Evolutionary conservation across 2,797 vertebrate species (phyloP).

Genomic region (Lindbergichthys nudifrons): DNA sequence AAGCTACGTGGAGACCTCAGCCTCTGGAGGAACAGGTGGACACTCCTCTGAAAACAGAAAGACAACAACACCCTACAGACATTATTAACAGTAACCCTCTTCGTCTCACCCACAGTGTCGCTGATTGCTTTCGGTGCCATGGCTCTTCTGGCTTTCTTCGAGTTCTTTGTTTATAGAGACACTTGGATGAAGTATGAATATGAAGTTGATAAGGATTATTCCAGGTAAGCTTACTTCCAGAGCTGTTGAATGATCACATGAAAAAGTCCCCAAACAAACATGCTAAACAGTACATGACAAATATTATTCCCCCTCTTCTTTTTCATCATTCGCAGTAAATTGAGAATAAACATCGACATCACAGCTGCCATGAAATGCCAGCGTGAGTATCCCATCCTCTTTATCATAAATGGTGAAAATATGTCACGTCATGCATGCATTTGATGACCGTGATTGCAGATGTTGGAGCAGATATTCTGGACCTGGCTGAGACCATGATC

Average conservation of each 20-base stretch:
- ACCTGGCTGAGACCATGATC: constrained; percentile 98
- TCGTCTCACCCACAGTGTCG: constrained; percentile 85
- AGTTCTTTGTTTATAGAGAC: constrained; percentile 95
- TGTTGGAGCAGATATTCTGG: constrained; percentile 96
- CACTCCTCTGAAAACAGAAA: not conserved
- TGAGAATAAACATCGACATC: constrained; percentile 96
- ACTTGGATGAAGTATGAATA: constrained; percentile 99
- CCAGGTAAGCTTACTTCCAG: constrained; percentile 83
- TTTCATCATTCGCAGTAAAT: constrained; percentile 87
- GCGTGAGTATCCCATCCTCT: constrained; percentile 87
- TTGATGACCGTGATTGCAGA: constrained; percentile 77
- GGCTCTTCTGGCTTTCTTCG: constrained; percentile 92
- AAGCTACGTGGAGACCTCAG: constrained; percentile 95
- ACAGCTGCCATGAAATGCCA: constrained; percentile 99
- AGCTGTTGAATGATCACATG: not conserved
- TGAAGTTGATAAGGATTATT: constrained; percentile 97
- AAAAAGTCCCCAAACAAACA: not conserved
- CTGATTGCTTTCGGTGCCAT: constrained; percentile 92
- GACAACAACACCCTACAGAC: not conserved
- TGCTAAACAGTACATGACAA: not conserved
- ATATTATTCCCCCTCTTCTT: constrained; percentile 17
- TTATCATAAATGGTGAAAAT: not conserved
- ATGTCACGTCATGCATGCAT: not conserved
- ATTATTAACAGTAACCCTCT: not conserved
- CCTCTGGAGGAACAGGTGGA: constrained; percentile 93